phyloP scores from a whole-genome alignment of 1,140 invertebrate genomes.

The Caenorhabditis latens region DNA sequence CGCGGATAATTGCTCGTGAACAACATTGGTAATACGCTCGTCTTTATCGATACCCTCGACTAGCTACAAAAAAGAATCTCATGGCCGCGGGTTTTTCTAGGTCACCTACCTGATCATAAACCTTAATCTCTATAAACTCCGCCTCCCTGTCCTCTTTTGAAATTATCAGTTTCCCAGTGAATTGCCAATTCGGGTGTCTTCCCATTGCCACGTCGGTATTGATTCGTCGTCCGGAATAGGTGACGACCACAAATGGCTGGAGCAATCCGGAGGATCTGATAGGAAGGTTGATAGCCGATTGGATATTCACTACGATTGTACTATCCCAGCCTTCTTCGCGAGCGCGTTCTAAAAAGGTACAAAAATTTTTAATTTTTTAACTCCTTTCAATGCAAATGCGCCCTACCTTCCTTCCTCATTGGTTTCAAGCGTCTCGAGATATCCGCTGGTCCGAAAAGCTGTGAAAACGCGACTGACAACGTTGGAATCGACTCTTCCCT shows the following conservation, averaged over 20 bases:
- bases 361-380: too few relatives aligned
- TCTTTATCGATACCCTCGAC: slow-evolving; percentile 5
- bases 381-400: too few relatives aligned
- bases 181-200: slow-evolving; percentile 48
- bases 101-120: slow-evolving; percentile 49
- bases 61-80: neutral
- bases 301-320: slow-evolving; percentile 39
- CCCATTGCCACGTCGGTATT: slow-evolving; percentile 31
- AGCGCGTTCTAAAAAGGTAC: neutral
- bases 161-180: neutral
- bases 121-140: neutral
- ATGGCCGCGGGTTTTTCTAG: neutral
- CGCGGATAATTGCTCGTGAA: slow-evolving; percentile 30
- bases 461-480: slow-evolving; percentile 28
- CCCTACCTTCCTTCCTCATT: slow-evolving; percentile 44
- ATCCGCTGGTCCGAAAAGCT: slow-evolving; percentile 52
- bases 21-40: slow-evolving; percentile 26
- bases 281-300: slow-evolving; percentile 42
- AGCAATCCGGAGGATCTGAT: neutral
- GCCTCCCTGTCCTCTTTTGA: neutral
- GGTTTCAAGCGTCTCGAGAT: slow-evolving; percentile 49
- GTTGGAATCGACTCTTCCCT: slow-evolving; percentile 49
- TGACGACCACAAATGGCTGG: slow-evolving; percentile 46
- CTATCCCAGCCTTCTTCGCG: slow-evolving; percentile 5
- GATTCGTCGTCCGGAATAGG: neutral